These are phyloP conservation scores for Argyrosomus regius DNA, from an alignment of 2,797 vertebrate species.

Conservation along the genomic window DNA sequence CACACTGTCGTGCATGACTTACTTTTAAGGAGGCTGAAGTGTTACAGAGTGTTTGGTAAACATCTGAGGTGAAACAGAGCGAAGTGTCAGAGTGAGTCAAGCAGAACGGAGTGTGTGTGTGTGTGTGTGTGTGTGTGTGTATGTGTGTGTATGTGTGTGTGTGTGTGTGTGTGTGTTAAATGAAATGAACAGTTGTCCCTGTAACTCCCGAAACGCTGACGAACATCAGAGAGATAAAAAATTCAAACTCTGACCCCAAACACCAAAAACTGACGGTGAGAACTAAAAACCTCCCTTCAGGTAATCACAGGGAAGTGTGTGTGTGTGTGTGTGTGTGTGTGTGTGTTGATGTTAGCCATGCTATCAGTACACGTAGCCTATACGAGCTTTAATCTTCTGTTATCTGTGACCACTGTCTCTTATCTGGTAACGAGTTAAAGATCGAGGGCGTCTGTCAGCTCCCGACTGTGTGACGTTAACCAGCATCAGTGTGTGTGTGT, in stretches of 20 bases:
- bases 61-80: conserved; percentile 40
- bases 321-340: conserved; percentile 22
- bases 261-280: conserved; percentile 25
- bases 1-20: not conserved
- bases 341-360: not conserved
- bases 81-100: conserved; percentile 35
- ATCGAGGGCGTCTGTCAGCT: conserved; percentile 51
- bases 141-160: conserved; percentile 25
- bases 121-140: conserved; percentile 20
- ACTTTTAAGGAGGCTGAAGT: conserved; percentile 40
- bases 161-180: conserved; percentile 4
- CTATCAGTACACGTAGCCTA: conserved; percentile 33
- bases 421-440: conserved; percentile 61
- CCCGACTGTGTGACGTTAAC: conserved; percentile 43
- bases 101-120: conserved; percentile 33
- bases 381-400: conserved; percentile 47
- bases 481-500: conserved; percentile 19
- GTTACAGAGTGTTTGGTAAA: conserved; percentile 59
- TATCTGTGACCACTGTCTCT: conserved; percentile 51
- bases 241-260: conserved; percentile 1
- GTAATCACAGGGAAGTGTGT: conserved; percentile 1
- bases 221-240: conserved; percentile 12
- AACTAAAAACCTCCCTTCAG: conserved; percentile 32
- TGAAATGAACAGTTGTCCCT: not conserved
- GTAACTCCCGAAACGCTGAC: not conserved